Conservation (phyloP, 2,797 vertebrate genomes). For the Ctenochaetus hawaiiensis region DNA sequence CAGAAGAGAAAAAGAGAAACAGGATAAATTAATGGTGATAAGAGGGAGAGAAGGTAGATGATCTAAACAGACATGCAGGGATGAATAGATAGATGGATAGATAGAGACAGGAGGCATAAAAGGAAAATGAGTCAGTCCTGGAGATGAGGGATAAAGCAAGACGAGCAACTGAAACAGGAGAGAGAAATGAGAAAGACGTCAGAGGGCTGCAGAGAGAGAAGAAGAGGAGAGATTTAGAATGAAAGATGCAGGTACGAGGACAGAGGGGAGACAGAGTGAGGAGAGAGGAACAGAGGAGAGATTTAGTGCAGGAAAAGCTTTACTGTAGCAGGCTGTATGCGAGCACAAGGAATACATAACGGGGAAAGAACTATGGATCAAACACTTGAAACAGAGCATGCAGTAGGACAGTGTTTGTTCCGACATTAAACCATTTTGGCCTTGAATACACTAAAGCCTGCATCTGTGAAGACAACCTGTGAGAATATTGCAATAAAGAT, state of each 20-base stretch:
- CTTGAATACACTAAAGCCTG: background rate
- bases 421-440: slow-evolving; percentile 14
- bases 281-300: slow-evolving; percentile 1
- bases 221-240: slow-evolving; percentile 21
- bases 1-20: slow-evolving; percentile 14
- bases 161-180: slow-evolving; percentile 14
- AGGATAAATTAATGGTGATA: slow-evolving; percentile 31
- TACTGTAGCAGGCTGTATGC: slow-evolving; percentile 21
- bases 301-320: slow-evolving; percentile 32
- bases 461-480: background rate
- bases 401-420: slow-evolving; percentile 8
- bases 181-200: slow-evolving; percentile 12
- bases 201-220: slow-evolving; percentile 18
- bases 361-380: slow-evolving; percentile 12
- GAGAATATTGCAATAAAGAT: background rate
- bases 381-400: slow-evolving; percentile 6
- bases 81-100: slow-evolving; percentile 24
- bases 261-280: slow-evolving; percentile 4
- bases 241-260: slow-evolving; percentile 38
- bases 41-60: slow-evolving; percentile 17
- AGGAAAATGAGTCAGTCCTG: slow-evolving; percentile 11
- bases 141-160: slow-evolving; percentile 35
- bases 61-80: slow-evolving; percentile 24
- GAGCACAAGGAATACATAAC: slow-evolving; percentile 9
- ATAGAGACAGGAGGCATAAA: slow-evolving; percentile 22